These are phyloP conservation scores for Seladonia tumulorum DNA, from an alignment of 2,888 invertebrate genomes.

Conservation along the genomic window DNA sequence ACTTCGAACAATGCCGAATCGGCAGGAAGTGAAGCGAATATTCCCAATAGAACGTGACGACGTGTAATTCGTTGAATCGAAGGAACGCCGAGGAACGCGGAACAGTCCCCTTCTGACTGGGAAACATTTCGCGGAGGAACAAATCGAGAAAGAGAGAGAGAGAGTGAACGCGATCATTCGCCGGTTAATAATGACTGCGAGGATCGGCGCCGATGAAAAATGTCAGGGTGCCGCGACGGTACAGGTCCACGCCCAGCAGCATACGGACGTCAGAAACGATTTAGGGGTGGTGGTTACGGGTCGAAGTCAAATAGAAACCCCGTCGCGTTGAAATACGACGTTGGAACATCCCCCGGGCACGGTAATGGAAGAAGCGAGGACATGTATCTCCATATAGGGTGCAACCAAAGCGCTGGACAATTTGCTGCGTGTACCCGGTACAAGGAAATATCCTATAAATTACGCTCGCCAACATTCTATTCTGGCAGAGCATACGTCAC, in stretches of 20 bases:
- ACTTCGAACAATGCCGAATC: conserved; percentile 6
- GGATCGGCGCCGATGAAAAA: conserved; percentile 58
- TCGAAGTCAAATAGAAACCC: conserved; percentile 77
- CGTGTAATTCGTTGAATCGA: conserved; percentile 6
- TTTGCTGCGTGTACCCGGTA: conserved; percentile 20
- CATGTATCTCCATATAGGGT: conserved; percentile 51
- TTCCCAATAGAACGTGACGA: conserved; percentile 24
- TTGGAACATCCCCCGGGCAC: conserved; percentile 65
- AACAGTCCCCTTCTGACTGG: not conserved
- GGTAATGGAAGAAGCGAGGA: conserved; percentile 61
- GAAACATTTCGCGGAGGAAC: conserved; percentile 26
- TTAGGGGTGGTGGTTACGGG: conserved; percentile 68
- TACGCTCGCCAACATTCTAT: conserved; percentile 33
- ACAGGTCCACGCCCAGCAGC: conserved; percentile 73
- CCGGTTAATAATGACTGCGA: conserved; percentile 56
- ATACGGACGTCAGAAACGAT: conserved; percentile 75
- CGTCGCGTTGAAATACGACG: conserved; percentile 72
- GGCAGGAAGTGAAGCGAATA: not conserved
- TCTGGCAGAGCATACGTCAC: conserved; percentile 10
- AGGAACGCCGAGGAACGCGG: not conserved
- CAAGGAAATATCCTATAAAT: conserved; percentile 48
- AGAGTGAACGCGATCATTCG: conserved; percentile 22
- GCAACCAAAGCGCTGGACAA: conserved; percentile 34
- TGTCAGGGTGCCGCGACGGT: conserved; percentile 52
- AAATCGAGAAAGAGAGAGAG: not conserved